phyloP scores from a whole-genome alignment of 2,888 invertebrate species.

The Plebejus anna region DNA sequence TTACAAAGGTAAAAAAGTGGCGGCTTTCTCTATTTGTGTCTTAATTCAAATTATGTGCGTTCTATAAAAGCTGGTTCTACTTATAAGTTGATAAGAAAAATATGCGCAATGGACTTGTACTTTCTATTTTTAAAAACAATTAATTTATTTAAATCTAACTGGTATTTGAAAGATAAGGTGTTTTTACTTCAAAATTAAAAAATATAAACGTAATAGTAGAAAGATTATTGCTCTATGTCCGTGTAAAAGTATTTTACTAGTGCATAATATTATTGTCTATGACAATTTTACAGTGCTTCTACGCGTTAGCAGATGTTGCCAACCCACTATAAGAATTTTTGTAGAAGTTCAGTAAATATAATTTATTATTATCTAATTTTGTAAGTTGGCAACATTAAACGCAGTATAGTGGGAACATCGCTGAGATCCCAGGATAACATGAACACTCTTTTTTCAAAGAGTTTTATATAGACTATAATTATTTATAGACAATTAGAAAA shows the following conservation, averaged over 20 bases:
- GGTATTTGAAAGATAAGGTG: not conserved
- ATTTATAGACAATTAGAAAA: not conserved
- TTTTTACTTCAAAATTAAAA: not conserved
- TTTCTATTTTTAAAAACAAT: not conserved
- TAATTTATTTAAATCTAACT: not conserved
- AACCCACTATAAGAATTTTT: not conserved
- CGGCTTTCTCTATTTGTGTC: not conserved
- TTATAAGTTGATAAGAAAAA: not conserved
- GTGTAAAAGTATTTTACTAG: slow-evolving; percentile 24
- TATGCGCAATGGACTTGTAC: not conserved
- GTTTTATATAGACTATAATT: not conserved
- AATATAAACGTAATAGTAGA: not conserved
- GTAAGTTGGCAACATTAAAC: slow-evolving; percentile 18
- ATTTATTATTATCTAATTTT: slow-evolving; percentile 13
- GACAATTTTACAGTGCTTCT: slow-evolving; percentile 26
- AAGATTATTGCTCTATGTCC: slow-evolving; percentile 15
- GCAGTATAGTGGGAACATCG: slow-evolving; percentile 7
- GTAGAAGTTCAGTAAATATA: slow-evolving; percentile 10
- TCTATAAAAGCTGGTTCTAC: not conserved
- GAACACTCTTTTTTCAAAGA: not conserved
- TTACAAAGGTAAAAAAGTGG: not conserved
- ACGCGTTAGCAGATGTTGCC: slow-evolving; percentile 9
- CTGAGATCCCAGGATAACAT: not conserved
- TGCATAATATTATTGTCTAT: slow-evolving; percentile 29
- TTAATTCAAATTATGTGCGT: slow-evolving; percentile 3